Evolutionary conservation across 2,888 invertebrate species (phyloP).

Genomic region (Notocelia uddmanniana): DNA sequence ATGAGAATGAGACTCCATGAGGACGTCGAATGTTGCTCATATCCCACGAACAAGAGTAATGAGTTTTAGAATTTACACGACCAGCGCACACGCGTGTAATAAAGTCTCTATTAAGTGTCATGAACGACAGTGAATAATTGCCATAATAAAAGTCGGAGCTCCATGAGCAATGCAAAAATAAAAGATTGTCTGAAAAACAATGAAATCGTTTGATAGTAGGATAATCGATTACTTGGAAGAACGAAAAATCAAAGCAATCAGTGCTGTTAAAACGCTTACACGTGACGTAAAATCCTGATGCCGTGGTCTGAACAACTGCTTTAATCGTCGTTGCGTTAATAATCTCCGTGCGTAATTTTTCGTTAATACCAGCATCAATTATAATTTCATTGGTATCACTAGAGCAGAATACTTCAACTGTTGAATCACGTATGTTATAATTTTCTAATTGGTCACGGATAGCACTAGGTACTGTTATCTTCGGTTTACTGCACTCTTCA

Average conservation of each 20-base stretch:
- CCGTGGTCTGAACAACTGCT: background rate
- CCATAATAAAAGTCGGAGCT: background rate
- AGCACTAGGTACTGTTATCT: background rate
- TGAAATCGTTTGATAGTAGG: background rate
- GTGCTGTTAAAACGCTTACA: background rate
- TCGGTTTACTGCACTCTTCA: background rate
- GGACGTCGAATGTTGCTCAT: background rate
- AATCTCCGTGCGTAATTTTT: background rate
- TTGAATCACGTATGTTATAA: background rate
- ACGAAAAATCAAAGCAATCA: background rate
- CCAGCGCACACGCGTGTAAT: background rate
- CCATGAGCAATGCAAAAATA: background rate
- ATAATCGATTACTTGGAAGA: no score
- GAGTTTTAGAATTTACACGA: background rate
- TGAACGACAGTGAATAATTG: background rate
- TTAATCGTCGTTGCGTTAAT: background rate
- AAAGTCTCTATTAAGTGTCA: background rate
- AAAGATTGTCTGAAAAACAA: background rate
- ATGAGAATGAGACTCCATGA: background rate
- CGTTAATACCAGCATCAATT: background rate
- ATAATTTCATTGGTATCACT: background rate
- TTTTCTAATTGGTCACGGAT: no score
- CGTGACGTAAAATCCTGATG: background rate
- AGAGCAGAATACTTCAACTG: background rate
- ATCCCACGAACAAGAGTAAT: conserved; percentile 1